Evolutionary conservation across 2,113 vertebrate species (phyloP).

Genomic region (Ceyx margarethae): DNA sequence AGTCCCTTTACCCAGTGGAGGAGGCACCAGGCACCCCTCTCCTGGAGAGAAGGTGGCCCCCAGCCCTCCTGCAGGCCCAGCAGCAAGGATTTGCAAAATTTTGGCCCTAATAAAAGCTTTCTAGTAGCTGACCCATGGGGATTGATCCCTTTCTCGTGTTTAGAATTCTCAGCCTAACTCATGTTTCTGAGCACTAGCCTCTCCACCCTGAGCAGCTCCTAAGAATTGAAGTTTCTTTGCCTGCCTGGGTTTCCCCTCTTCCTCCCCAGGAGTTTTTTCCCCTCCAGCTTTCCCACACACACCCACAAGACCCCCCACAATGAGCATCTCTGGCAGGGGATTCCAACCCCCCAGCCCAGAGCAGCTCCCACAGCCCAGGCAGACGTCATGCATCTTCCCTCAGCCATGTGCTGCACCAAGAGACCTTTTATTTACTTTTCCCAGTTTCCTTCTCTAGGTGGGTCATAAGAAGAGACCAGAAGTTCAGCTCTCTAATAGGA

Average conservation of each 20-base stretch:
- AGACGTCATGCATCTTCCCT: background rate
- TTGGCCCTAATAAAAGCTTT: background rate
- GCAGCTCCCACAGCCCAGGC: rapidly evolving
- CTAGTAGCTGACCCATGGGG: background rate
- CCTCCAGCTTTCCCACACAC: background rate
- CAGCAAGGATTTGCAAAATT: background rate
- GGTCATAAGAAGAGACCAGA: background rate
- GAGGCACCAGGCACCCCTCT: background rate
- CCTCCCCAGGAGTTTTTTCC: background rate
- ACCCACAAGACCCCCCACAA: background rate
- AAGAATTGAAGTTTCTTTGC: background rate
- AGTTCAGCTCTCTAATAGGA: background rate
- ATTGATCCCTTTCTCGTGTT: background rate
- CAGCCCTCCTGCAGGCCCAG: background rate
- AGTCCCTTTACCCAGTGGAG: background rate
- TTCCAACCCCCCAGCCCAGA: background rate
- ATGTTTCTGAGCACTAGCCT: background rate
- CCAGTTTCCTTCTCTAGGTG: background rate
- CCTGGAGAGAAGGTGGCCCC: background rate
- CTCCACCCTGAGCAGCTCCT: background rate
- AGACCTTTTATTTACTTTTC: constrained; percentile 23
- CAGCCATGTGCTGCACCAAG: rapidly evolving
- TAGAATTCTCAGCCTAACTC: constrained; percentile 22
- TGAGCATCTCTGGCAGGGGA: background rate
- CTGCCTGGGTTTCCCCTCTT: background rate